These are phyloP conservation scores for Mallotus villosus DNA, from an alignment of 2,797 vertebrate species.

Conservation along the genomic window DNA sequence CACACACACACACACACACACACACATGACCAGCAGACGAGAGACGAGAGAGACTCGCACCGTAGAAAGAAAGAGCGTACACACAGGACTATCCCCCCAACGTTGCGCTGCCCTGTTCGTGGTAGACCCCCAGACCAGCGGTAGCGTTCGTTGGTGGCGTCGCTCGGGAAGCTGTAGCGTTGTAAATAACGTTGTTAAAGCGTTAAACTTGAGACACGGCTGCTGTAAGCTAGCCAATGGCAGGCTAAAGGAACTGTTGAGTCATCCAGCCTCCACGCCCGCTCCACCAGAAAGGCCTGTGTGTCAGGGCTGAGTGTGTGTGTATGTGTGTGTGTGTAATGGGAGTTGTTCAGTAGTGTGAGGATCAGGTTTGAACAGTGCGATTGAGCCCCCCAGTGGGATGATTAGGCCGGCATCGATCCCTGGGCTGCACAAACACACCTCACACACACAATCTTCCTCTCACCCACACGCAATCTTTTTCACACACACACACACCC, in stretches of 20 bases:
- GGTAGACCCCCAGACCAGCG: too few species aligned
- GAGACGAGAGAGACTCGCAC: background rate
- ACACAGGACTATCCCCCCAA: background rate
- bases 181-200: too few species aligned
- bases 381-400: conserved; percentile 63
- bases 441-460: conserved; percentile 23
- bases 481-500: conserved; percentile 26
- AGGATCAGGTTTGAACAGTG: conserved; percentile 58
- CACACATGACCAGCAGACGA: too few species aligned
- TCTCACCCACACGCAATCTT: conserved; percentile 26
- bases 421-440: conserved; percentile 30
- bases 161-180: too few species aligned
- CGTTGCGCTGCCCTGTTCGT: too few species aligned
- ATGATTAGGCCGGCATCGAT: conserved; percentile 74
- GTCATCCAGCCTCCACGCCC: background rate
- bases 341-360: background rate
- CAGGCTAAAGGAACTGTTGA: background rate
- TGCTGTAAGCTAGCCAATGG: background rate
- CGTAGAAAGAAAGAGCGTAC: background rate
- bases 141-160: too few species aligned
- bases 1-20: too few species aligned
- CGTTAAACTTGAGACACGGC: too few species aligned
- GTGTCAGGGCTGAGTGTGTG: conserved; percentile 19
- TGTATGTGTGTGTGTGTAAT: conserved; percentile 50
- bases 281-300: background rate